Base-by-base conservation (phyloP, 2,888 invertebrate genomes). In the Andrena fulva region DNA sequence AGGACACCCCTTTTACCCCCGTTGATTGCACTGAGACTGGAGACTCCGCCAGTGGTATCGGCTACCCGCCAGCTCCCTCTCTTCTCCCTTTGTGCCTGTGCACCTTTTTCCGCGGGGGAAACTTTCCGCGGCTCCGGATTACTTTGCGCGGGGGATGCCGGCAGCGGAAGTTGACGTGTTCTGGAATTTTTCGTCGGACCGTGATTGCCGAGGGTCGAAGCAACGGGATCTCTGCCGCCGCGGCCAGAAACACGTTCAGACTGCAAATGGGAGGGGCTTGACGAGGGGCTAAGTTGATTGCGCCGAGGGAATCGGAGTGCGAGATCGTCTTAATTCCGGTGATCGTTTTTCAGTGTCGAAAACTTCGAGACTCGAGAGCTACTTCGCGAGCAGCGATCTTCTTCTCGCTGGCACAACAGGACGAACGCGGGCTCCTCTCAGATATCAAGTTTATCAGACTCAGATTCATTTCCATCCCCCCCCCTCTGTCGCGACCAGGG, bases 11-110 rank as follows among this genome's bases (percentile, higher is more conserved):
- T 70, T 82, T 77, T 76, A 35, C 31, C 54, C 27, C n/a, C 31
- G 72, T 62, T 72, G 69, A 80, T 85, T 77, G 59, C 71, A 67
- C 64, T 12, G 64, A 64, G 64, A 66, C 31, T 56, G 12, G 63
- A 64, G 64, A 66, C 31, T 68, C 27, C 31, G 2, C 3, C 42
- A 59, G 24, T 42, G 50, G 48, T 72, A 63, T 67, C 60, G 67
- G 50, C 1, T 12, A 4, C n/a, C 12, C 24, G 10, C 12, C 6
- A 42, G 16, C 35, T 12, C 12, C 24, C 10, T 42, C 4, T 31
- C 31, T 5, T 8, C 42, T 59, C 4, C n/a, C 59, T 24, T 20
- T 24, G 24, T 48, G 24, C 42, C 10, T 10, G 5, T 10, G 5
- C 12, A 20, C 2, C 48, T 31, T n/a, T 59, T 33, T 10, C 20